Conservation (phyloP, 2,113 vertebrate genomes). For the Cephalopholis sonnerati region DNA sequence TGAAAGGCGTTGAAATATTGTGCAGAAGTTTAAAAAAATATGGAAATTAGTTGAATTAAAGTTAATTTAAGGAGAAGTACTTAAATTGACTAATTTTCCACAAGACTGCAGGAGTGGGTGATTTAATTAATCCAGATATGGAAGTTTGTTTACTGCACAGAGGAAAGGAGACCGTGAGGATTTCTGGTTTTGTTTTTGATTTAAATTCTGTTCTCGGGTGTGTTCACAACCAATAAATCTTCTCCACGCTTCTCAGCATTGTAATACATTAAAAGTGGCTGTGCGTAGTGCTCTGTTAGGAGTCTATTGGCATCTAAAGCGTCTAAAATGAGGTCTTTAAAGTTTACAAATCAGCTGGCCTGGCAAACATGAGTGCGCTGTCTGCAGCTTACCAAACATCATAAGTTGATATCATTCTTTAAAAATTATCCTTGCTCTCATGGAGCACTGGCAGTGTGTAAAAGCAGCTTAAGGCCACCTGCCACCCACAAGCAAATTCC, state of each 20-base stretch:
- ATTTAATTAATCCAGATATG: conserved; percentile 8
- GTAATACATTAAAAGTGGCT: background rate
- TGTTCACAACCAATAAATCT: background rate
- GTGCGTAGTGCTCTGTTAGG: background rate
- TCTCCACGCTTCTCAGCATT: background rate
- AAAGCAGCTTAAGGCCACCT: background rate
- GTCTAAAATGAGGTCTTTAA: background rate
- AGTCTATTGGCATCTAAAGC: background rate
- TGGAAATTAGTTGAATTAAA: background rate
- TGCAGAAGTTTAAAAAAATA: conserved; percentile 16
- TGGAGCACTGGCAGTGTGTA: background rate
- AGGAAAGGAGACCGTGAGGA: background rate
- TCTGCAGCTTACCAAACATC: background rate
- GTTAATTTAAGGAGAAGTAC: conserved; percentile 1
- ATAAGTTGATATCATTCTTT: background rate
- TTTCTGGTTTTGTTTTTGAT: background rate
- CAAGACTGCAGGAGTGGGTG: conserved; percentile 5
- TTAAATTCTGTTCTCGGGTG: conserved; percentile 3
- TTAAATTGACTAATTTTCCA: conserved; percentile 11
- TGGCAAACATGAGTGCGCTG: background rate
- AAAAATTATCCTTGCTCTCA: no score
- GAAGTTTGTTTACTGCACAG: conserved; percentile 6
- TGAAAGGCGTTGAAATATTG: background rate
- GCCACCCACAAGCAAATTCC: background rate
- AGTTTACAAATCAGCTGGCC: background rate